Evolutionary conservation across 2,113 vertebrate genomes (phyloP).

Genomic region (Dipodomys ordii): DNA sequence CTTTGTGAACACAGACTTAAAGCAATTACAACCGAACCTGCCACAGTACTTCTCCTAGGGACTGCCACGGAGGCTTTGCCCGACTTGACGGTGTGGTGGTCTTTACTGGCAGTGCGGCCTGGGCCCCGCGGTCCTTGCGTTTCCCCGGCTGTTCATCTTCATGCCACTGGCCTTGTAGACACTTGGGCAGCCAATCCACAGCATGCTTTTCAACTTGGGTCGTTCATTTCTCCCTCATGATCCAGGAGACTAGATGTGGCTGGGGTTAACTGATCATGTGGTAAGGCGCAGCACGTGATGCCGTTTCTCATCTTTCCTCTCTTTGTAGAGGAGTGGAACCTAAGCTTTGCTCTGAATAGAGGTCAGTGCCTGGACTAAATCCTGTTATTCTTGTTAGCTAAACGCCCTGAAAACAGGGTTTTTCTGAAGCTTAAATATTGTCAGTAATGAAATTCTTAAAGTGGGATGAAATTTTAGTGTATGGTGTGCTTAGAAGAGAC

Average conservation of each 20-base stretch:
- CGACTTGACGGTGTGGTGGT: too few species aligned
- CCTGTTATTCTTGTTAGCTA: not conserved
- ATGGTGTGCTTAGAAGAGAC: slow-evolving; percentile 2
- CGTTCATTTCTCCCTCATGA: not conserved
- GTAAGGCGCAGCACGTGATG: too few species aligned
- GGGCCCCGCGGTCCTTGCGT: too few species aligned
- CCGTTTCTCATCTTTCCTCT: too few species aligned
- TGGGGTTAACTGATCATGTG: not conserved
- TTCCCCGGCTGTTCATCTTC: too few species aligned
- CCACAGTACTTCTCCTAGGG: too few species aligned
- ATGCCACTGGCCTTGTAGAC: not conserved
- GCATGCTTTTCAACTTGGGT: not conserved
- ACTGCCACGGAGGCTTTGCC: too few species aligned
- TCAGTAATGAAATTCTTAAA: not conserved
- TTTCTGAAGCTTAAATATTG: slow-evolving; percentile 33
- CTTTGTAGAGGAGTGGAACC: too few species aligned
- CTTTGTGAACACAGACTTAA: too few species aligned
- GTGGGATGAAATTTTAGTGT: not conserved
- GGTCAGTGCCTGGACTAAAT: not conserved
- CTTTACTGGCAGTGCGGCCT: too few species aligned
- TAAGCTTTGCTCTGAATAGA: not conserved
- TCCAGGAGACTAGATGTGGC: too few species aligned
- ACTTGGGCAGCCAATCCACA: not conserved
- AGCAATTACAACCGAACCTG: too few species aligned
- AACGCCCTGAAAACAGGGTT: not conserved